phyloP scores from a whole-genome alignment of 2,888 invertebrate genomes.

The Auanema freiburgensis region DNA sequence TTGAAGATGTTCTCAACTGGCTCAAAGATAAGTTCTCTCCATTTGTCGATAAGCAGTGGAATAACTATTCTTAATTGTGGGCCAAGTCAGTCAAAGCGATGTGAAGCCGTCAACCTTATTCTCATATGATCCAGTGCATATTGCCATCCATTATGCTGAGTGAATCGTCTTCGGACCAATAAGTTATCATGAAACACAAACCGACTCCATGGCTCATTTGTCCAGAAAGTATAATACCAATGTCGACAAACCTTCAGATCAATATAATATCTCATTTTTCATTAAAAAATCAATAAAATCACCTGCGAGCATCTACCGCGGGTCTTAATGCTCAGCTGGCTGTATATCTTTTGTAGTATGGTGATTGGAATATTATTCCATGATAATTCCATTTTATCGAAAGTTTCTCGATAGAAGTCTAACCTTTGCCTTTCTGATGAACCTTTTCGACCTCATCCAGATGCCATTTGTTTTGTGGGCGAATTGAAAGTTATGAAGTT shows the following conservation, averaged over 20 bases:
- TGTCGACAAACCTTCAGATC: slow-evolving; percentile 66
- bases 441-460: too few relatives aligned
- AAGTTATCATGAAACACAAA: slow-evolving; percentile 77
- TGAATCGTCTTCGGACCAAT: slow-evolving; percentile 77
- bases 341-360: slow-evolving; percentile 9
- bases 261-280: neutral
- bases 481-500: too few relatives aligned
- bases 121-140: slow-evolving; percentile 77
- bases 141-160: slow-evolving; percentile 82
- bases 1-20: slow-evolving; percentile 81
- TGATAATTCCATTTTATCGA: slow-evolving; percentile 2
- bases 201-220: slow-evolving; percentile 77
- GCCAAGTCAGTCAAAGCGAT: too few relatives aligned
- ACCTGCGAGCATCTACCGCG: slow-evolving; percentile 17
- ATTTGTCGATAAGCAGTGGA: slow-evolving; percentile 17
- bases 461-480: too few relatives aligned
- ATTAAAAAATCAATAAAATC: too few relatives aligned
- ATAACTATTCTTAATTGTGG: neutral
- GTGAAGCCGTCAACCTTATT: slow-evolving; percentile 65
- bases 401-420: too few relatives aligned
- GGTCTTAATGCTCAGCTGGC: slow-evolving; percentile 9
- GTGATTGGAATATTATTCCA: slow-evolving; percentile 9
- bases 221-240: slow-evolving; percentile 75
- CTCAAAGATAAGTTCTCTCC: slow-evolving; percentile 71
- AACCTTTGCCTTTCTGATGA: too few relatives aligned